Evolutionary conservation across 2,888 invertebrate species (phyloP).

Genomic region (Caenorhabditis sinica): DNA sequence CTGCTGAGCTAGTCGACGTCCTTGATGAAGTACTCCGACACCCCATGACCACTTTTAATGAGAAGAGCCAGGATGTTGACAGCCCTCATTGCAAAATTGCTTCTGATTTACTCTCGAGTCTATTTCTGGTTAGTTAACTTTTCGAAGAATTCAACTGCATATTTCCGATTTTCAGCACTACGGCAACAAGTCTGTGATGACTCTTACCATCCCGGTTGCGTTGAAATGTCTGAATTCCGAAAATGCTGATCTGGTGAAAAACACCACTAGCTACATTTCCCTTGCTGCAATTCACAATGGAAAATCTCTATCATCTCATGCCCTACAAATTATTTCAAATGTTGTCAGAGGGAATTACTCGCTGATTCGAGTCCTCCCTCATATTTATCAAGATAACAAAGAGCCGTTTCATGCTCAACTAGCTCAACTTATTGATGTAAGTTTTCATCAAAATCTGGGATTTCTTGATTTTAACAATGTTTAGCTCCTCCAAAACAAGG

Average conservation of each 20-base stretch:
- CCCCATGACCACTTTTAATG: conserved; percentile 76
- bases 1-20: conserved; percentile 90
- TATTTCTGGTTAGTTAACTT: conserved; percentile 89
- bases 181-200: conserved; percentile 89
- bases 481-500: conserved; percentile 63
- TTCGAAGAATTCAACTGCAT: not conserved
- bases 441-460: too few relatives aligned
- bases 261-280: conserved; percentile 93
- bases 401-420: conserved; percentile 92
- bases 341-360: conserved; percentile 93
- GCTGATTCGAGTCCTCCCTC: conserved; percentile 92
- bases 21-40: conserved; percentile 93
- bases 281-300: conserved; percentile 95
- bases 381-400: conserved; percentile 92
- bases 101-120: conserved; percentile 94
- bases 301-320: conserved; percentile 91
- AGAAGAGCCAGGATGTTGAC: conserved; percentile 89
- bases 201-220: conserved; percentile 91
- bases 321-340: conserved; percentile 93
- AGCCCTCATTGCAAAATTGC: conserved; percentile 97
- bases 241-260: conserved; percentile 92
- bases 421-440: conserved; percentile 88
- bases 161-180: conserved; percentile 87
- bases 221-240: conserved; percentile 87
- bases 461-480: not conserved